Conservation (phyloP, 2,113 vertebrate species). For the Cardinalis cardinalis region DNA sequence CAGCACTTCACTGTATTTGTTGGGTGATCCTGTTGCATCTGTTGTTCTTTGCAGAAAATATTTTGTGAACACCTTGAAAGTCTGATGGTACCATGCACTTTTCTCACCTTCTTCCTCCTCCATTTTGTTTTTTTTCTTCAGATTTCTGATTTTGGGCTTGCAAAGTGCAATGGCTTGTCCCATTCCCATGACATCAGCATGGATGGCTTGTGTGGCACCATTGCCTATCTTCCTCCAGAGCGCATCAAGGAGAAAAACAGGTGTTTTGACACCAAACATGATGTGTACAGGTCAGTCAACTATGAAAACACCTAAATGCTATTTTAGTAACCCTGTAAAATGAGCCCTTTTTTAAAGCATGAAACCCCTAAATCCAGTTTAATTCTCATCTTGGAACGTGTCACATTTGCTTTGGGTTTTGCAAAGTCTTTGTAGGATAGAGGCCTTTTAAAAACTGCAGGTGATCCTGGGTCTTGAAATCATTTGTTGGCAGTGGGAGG, state of each 20-base stretch:
- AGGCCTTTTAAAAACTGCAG: not conserved
- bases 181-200: constrained; percentile 92
- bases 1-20: not conserved
- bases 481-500: not conserved
- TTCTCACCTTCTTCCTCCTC: not conserved
- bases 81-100: not conserved
- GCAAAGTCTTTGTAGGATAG: not conserved
- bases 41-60: not conserved
- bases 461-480: not conserved
- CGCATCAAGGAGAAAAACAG: constrained; percentile 93
- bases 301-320: not conserved
- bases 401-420: not conserved
- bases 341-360: not conserved
- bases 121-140: constrained; percentile 42
- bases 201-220: constrained; percentile 94
- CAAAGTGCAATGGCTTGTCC: constrained; percentile 93
- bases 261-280: constrained; percentile 93
- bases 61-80: not conserved
- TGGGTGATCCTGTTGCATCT: not conserved
- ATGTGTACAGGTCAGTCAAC: constrained; percentile 91
- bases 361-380: not conserved
- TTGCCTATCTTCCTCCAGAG: constrained; percentile 95
- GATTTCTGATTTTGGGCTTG: constrained; percentile 97
- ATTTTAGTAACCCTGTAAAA: not conserved
- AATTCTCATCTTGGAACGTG: not conserved